Percentiles rank a stretch among this genome's conserved stretches.
phyloP scores from a whole-genome alignment of 2,888 invertebrate species.

The Furcula furcula region DNA sequence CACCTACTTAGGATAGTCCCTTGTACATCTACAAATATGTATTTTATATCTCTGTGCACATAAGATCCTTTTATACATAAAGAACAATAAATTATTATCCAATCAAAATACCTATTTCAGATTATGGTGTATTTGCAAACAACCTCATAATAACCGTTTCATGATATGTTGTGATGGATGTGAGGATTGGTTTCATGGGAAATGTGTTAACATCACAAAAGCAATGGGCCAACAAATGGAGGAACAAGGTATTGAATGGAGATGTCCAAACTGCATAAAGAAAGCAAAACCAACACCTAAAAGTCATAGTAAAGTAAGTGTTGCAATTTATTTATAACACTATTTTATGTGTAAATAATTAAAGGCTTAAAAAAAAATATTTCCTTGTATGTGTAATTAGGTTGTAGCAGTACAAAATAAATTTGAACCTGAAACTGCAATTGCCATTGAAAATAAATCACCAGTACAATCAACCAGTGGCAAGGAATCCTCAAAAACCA shows the following conservation, averaged over 20 bases:
- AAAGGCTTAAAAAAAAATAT: too few species aligned
- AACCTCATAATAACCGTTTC: conserved; percentile 97
- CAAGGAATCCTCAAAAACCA: conserved; percentile 53
- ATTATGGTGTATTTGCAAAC: conserved; percentile 97
- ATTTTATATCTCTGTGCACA: too few species aligned
- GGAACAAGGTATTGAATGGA: conserved; percentile 92
- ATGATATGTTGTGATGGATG: conserved; percentile 99
- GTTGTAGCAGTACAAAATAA: conserved; percentile 30
- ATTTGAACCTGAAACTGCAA: conserved; percentile 28
- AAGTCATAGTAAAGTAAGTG: conserved; percentile 43
- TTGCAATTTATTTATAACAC: not conserved
- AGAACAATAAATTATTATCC: too few species aligned
- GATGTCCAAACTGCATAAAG: conserved; percentile 91
- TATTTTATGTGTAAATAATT: not conserved
- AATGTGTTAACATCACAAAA: conserved; percentile 96
- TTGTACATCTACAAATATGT: too few species aligned
- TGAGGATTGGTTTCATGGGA: conserved; percentile 99
- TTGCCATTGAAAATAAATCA: conserved; percentile 20
- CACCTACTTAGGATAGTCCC: too few species aligned
- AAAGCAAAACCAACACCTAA: conserved; percentile 65
- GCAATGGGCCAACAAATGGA: conserved; percentile 96
- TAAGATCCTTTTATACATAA: too few species aligned
- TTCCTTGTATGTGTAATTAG: conserved; percentile 12
- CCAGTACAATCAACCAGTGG: conserved; percentile 12
- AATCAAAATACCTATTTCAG: too few species aligned